Evolutionary conservation across 2,797 vertebrate species (phyloP), one percentile per base, ranked within the genome.

Genomic region (Coranthus polyacanthus): DNA sequence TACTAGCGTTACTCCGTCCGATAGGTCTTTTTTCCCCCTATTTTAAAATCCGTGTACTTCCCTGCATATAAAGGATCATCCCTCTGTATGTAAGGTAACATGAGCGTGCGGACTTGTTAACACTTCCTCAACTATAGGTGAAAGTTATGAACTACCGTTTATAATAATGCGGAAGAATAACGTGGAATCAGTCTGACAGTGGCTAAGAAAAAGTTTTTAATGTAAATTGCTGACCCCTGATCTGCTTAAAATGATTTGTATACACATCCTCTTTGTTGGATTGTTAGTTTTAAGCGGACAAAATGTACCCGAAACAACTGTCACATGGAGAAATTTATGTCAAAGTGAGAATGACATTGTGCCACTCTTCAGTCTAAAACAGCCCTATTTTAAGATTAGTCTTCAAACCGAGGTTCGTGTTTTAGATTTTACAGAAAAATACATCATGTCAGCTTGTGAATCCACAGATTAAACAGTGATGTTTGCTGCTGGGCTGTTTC

Each of bases 391-490:
- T 53, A 41, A 54, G 12, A 22, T 22, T 8, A 11, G 15, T 0
- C 1, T 29, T 36, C 10, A 12, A 24, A 46, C 13, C 37, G 6
- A 12, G 8, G 32, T 9, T 32, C 29, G 10, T 32, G 29, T 32
- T 26, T 26, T 32, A 32, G 29, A 10, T 32, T 32, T 32, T 32
- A 32, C 29, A 32, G 7, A 29, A 26, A 17, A 12, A 45, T 21
- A 16, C 18, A 20, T 5, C 7, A 6, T 26, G 13, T 51, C 47
- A 22, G 24, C 5, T 60, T 22, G 16, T 51, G 11, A 64, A 18
- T 59, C 1, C 47, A 51, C 5, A 32, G 62, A 44, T 41, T 0
- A 42, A 60, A 79, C 41, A 13, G 6, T 54, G 8, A 6, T 26
- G 18, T 50, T 59, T 66, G 24, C 5, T 39, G 12, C 49, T 61